Evolutionary conservation across 2,888 invertebrate genomes (phyloP).

Genomic region (Drosophila mercatorum): DNA sequence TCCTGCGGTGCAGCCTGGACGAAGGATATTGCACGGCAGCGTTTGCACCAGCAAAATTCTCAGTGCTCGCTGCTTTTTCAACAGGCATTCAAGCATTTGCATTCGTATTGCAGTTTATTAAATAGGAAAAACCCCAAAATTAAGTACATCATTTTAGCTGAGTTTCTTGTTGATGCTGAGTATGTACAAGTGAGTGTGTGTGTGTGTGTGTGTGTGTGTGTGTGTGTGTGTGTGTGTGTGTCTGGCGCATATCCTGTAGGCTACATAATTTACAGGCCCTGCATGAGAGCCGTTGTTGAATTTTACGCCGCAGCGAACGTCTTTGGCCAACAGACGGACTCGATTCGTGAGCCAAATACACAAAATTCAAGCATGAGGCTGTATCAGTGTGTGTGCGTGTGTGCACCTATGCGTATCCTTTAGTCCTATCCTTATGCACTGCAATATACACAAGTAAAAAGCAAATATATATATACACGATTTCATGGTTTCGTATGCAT

Average conservation of each 20-base stretch:
- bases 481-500: constrained; percentile 38
- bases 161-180: constrained; percentile 56
- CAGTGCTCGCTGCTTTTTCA: constrained; percentile 12
- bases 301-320: constrained; percentile 72
- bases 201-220: constrained; percentile 34
- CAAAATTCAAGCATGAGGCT: constrained; percentile 41
- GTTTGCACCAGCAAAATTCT: constrained; percentile 8
- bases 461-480: constrained; percentile 6
- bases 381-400: not conserved
- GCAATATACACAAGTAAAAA: constrained; percentile 42
- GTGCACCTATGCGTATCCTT: constrained; percentile 43
- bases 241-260: constrained; percentile 80
- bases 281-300: constrained; percentile 65
- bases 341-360: constrained; percentile 77
- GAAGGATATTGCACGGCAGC: constrained; percentile 39
- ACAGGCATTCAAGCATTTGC: constrained; percentile 27
- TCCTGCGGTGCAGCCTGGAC: constrained; percentile 71
- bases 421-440: constrained; percentile 54
- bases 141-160: constrained; percentile 71
- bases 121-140: constrained; percentile 65
- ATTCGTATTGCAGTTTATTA: constrained; percentile 75
- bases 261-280: constrained; percentile 68
- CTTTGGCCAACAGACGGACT: constrained; percentile 51
- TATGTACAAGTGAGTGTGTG: not conserved
- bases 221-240: constrained; percentile 25